phyloP scores from a whole-genome alignment of 2,888 invertebrate species.

The Thecophora atra region DNA sequence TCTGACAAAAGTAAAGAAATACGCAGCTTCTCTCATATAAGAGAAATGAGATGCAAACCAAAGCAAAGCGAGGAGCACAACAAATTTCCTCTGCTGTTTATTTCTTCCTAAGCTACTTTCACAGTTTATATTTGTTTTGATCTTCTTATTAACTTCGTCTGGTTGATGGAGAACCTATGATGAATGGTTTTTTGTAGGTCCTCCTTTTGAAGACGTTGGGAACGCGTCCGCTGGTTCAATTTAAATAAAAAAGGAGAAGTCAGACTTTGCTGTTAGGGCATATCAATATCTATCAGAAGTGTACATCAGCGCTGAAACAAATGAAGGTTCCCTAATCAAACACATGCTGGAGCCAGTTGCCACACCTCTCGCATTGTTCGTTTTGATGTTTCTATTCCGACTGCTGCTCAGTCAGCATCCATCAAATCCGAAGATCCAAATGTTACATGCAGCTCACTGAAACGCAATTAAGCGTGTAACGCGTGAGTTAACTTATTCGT shows the following conservation, averaged over 20 bases:
- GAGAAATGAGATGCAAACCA: not conserved
- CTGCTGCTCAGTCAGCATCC: not conserved
- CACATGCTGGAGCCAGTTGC: slow-evolving; percentile 38
- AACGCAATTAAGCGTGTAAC: slow-evolving; percentile 19
- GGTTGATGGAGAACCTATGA: slow-evolving; percentile 17
- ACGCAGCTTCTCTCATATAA: not conserved
- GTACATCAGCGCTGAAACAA: slow-evolving; percentile 9
- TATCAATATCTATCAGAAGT: not conserved
- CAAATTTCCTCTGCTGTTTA: no score
- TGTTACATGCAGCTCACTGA: no score
- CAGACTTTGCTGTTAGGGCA: no score
- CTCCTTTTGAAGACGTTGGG: not conserved
- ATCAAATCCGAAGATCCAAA: no score
- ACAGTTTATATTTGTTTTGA: no score
- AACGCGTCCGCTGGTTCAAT: no score
- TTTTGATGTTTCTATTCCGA: not conserved
- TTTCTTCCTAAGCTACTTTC: no score
- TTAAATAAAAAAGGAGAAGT: no score
- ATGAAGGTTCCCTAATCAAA: slow-evolving; percentile 33
- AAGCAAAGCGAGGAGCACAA: not conserved
- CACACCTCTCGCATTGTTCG: slow-evolving; percentile 27
- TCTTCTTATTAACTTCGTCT: no score
- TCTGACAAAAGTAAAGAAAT: not conserved
- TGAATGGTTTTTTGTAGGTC: slow-evolving; percentile 10
- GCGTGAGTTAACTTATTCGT: slow-evolving; percentile 23